Evolutionary conservation across 2,113 vertebrate species (phyloP).

Genomic region (Smithornis capensis): DNA sequence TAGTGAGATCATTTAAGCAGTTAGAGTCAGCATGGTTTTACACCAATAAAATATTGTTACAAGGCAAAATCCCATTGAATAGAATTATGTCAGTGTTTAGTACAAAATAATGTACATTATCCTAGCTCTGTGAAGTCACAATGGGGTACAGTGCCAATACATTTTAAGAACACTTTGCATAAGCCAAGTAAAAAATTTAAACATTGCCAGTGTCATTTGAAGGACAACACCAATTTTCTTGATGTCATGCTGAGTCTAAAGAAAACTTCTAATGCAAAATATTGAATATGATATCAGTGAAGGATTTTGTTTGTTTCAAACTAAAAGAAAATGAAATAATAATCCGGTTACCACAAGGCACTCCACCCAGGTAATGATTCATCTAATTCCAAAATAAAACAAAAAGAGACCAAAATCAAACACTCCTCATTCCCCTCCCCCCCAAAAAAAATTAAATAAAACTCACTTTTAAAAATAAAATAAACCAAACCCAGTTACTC

Average conservation of each 20-base stretch:
- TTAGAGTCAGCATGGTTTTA: neutral
- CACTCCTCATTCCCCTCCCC: no score
- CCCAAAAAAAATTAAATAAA: neutral
- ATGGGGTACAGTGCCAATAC: neutral
- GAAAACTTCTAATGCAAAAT: neutral
- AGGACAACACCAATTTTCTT: neutral
- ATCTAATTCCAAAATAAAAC: neutral
- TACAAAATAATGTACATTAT: conserved; percentile 33
- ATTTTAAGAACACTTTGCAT: neutral
- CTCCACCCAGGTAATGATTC: neutral
- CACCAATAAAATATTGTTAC: neutral
- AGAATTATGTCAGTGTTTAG: conserved; percentile 23
- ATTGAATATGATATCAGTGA: neutral
- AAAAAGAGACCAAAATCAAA: neutral
- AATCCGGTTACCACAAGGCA: neutral
- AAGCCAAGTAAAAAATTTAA: neutral
- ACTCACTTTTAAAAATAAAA: neutral
- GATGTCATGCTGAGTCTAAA: neutral
- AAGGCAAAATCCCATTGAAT: neutral
- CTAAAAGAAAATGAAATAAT: neutral
- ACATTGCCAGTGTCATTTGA: conserved; percentile 10
- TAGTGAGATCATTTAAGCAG: neutral
- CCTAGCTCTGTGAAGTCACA: conserved; percentile 19
- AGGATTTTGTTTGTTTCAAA: conserved; percentile 27
- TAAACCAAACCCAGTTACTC: neutral